Conservation (phyloP, 2,888 invertebrate genomes). For the Catocala nupta region DNA sequence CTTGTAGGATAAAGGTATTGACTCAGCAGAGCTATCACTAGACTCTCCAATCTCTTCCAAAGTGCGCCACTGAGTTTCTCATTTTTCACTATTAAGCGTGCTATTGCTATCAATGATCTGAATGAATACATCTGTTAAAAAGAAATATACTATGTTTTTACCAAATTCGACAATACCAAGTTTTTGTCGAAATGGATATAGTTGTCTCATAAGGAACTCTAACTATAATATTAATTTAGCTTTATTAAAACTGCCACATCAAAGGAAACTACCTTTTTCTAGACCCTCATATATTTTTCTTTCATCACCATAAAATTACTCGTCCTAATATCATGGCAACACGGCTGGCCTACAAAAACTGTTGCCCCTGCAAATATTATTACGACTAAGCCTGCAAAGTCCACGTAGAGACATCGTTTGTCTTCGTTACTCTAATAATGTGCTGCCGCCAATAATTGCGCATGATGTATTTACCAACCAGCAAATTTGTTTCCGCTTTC, state of each 20-base stretch:
- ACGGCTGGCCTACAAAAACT: constrained; percentile 30
- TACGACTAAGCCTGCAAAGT: constrained; percentile 35
- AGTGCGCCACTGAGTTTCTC: too few relatives aligned
- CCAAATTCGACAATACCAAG: background rate
- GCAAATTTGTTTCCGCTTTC: constrained; percentile 10
- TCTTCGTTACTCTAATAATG: constrained; percentile 60
- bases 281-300: constrained; percentile 15
- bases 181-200: too few relatives aligned
- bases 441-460: constrained; percentile 56
- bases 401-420: constrained; percentile 57
- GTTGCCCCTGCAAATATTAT: constrained; percentile 36
- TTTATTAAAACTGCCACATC: background rate
- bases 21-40: too few relatives aligned
- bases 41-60: too few relatives aligned
- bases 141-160: background rate
- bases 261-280: background rate
- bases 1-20: too few relatives aligned
- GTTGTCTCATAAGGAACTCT: too few relatives aligned
- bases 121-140: too few relatives aligned
- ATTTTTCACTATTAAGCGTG: too few relatives aligned
- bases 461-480: constrained; percentile 53
- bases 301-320: constrained; percentile 27
- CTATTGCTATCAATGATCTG: too few relatives aligned
- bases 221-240: background rate
- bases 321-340: constrained; percentile 27